These are phyloP conservation scores for Anastrepha ludens DNA, from an alignment of 1,140 invertebrate species.

Conservation along the genomic window DNA sequence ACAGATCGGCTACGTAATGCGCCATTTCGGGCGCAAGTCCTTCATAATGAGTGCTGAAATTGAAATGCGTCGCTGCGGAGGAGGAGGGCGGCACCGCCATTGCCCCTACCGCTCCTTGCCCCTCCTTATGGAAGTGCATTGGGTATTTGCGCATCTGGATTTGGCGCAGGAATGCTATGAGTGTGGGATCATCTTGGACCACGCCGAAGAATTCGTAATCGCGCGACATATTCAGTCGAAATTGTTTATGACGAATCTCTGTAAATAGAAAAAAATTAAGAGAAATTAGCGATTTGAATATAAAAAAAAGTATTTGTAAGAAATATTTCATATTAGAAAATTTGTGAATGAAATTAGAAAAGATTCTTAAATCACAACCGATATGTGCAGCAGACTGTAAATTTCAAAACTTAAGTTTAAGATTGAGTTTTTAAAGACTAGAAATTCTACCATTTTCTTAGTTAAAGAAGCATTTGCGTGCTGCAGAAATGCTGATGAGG, in stretches of 20 bases:
- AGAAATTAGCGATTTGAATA: slow-evolving; percentile 13
- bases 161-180: slow-evolving; percentile 83
- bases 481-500: too few relatives aligned
- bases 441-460: too few relatives aligned
- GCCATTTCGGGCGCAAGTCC: slow-evolving; percentile 72
- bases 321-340: neutral
- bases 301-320: neutral
- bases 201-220: slow-evolving; percentile 83
- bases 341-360: too few relatives aligned
- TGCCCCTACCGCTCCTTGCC: neutral
- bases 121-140: slow-evolving; percentile 70
- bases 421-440: too few relatives aligned
- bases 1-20: slow-evolving; percentile 73
- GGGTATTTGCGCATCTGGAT: slow-evolving; percentile 76
- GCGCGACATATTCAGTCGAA: slow-evolving; percentile 82
- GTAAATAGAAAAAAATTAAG: slow-evolving; percentile 54
- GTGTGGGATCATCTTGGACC: slow-evolving; percentile 82
- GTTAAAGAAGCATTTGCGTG: too few relatives aligned
- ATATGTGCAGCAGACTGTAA: too few relatives aligned
- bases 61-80: slow-evolving; percentile 61
- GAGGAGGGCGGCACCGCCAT: slow-evolving; percentile 45
- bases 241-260: slow-evolving; percentile 81
- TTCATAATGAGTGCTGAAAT: slow-evolving; percentile 72
- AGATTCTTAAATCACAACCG: too few relatives aligned
- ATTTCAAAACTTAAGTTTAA: too few relatives aligned